Base-by-base conservation (phyloP, 2,113 vertebrate species). In the Girardinichthys multiradiatus region DNA sequence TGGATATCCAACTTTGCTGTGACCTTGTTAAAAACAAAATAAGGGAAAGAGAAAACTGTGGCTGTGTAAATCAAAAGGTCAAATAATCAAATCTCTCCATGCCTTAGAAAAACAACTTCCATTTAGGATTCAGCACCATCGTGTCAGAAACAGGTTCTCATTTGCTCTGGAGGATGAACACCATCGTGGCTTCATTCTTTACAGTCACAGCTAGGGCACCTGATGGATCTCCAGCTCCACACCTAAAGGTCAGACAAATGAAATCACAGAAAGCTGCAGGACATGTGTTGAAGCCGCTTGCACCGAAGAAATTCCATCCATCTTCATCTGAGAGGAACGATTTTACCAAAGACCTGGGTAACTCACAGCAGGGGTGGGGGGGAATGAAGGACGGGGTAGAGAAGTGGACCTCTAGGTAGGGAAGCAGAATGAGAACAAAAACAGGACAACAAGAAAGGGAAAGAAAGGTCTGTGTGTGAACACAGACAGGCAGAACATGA, bases 241-340 rank as follows among this genome's bases (percentile, higher is more conserved):
- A 68, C 5, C 21, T 11, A 84, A 72, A 76, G 77, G 69, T 76
- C 69, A 80, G 61, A 80, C 61, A 37, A 70, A 58, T 13, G 29
- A 54, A 73, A 80, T 60, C 48, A 60, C 31, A 72, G 35, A 30
- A 69, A 75, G 76, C 72, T 21, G 76, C 64, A 13, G 81, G 77
- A 69, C 81, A 66, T 19, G 9, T 2, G 57, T 30, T 24, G 29
- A 73, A 66, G 64, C 65, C 31, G 7, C 8, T 60, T 61, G 4
- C 57, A 51, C 4, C 28, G 13, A 31, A 70, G 35, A 58, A 24
- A 62, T 59, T 75, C 58, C 70, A 81, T 81, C 70, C 11, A 29
- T 77, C 74, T 81, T 85, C 64, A 81, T 77, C 78, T 61, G 27
- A 14, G 27, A 67, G 35, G 37, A 29, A 11, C 57, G 69, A 77